Evolutionary conservation across 2,888 invertebrate genomes (phyloP), one percentile per base, ranked within the genome.

Genomic region (Mamestra brassicae): DNA sequence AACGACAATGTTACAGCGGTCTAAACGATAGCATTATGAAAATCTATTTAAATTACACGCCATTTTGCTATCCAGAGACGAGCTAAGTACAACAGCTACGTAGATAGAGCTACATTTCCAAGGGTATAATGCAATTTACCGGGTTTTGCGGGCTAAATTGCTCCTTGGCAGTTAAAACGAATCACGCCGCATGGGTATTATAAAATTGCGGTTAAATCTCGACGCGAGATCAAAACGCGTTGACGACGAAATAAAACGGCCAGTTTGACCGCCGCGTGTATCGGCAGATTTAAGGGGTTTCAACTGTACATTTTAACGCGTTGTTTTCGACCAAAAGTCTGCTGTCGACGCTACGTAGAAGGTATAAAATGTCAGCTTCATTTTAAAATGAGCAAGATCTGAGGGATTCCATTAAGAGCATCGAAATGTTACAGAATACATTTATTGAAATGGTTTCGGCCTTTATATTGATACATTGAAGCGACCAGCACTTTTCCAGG

Each of bases 121-220:
- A 88, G 89, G 87, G 85, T 89, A 87, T 93, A 93, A 94, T 91
- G 90, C 90, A 92, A 93, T 94, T 93, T 92, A 86, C 87, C 84
- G 86, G 89, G 90, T 90, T 91, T 90, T 89, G 84, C 90, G 85
- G 84, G 80, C 90, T 89, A 93, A 94, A 94, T 93, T 93, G 92
- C 92, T 93, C 89, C 92, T 92, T 92, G 90, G 87, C 91, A 92
- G 90, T 93, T 92, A 92, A 93, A 94, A 92, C 92, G 92, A 92
- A 94, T 94, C 92, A 94, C 92, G 92, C 91, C 92, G 89, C 91
- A 71, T 74, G 81, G 89, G 92, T 92, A 93, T 94, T 93, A 94
- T 92, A 92, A 94, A 94, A 93, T 93, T 93, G 92, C 86, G 91
- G 92, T 89, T 85, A 91, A 92, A 94, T 90, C 92, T 90, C 90